These are phyloP conservation scores for Buceros bicornis DNA, from an alignment of 2,797 vertebrate species.

Conservation along the genomic window DNA sequence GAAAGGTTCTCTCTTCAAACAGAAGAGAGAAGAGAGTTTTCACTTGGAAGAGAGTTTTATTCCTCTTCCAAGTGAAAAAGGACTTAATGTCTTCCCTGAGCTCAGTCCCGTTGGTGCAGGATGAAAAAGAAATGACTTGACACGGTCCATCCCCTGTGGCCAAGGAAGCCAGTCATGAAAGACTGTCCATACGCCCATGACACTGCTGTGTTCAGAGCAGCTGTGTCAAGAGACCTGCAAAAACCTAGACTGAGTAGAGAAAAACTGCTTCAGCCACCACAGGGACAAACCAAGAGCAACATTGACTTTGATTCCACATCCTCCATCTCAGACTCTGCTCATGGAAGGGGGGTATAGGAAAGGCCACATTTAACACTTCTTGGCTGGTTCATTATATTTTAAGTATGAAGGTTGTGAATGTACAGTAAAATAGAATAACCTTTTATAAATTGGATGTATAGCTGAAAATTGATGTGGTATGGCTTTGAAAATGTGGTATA, in stretches of 20 bases:
- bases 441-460: background rate
- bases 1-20: background rate
- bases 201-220: background rate
- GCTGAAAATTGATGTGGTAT: background rate
- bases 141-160: background rate
- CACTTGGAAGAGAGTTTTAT: background rate
- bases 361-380: background rate
- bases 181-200: no score
- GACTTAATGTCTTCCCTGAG: background rate
- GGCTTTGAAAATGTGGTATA: background rate
- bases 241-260: background rate
- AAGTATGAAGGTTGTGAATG: background rate
- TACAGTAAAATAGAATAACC: background rate
- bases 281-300: background rate
- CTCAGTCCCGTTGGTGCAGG: background rate
- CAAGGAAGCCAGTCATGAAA: background rate
- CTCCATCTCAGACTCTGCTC: background rate
- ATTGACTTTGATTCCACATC: background rate
- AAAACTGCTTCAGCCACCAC: background rate
- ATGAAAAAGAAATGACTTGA: background rate
- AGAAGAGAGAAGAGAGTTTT: no score
- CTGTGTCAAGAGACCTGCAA: background rate
- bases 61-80: background rate
- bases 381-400: background rate
- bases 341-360: background rate